Percentiles rank a stretch among this genome's conserved stretches.
Evolutionary conservation across 2,888 invertebrate species (phyloP).

Genomic region (Cepaea hortensis): DNA sequence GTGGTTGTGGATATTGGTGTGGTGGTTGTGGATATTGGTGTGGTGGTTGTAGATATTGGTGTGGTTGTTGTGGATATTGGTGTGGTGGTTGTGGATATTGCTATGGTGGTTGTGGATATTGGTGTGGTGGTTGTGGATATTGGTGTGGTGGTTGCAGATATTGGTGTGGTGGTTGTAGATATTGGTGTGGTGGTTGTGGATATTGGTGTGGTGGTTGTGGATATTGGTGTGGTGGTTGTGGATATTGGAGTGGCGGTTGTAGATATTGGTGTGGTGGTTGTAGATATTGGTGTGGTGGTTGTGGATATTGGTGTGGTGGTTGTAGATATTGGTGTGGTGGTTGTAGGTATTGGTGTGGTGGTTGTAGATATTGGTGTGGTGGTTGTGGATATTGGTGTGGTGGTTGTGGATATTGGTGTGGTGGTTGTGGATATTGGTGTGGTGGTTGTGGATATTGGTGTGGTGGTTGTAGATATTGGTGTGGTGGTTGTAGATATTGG

Average conservation of each 20-base stretch:
- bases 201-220: neutral
- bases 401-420: neutral
- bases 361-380: neutral
- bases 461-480: neutral
- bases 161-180: constrained; percentile 15
- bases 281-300: no score
- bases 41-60: neutral
- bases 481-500: no score
- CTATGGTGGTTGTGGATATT: neutral
- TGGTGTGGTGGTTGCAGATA: neutral
- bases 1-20: no score
- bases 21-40: neutral
- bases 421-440: constrained; percentile 14
- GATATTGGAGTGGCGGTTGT: neutral
- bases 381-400: neutral
- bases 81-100: constrained; percentile 20
- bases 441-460: neutral
- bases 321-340: neutral
- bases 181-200: neutral
- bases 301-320: neutral
- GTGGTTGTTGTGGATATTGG: constrained; percentile 7
- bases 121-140: neutral
- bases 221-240: neutral
- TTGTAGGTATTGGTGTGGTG: neutral
- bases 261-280: no score